Evolutionary conservation across 2,888 invertebrate species (phyloP), one percentile per base, ranked within the genome.

Genomic region (Baronia brevicornis): DNA sequence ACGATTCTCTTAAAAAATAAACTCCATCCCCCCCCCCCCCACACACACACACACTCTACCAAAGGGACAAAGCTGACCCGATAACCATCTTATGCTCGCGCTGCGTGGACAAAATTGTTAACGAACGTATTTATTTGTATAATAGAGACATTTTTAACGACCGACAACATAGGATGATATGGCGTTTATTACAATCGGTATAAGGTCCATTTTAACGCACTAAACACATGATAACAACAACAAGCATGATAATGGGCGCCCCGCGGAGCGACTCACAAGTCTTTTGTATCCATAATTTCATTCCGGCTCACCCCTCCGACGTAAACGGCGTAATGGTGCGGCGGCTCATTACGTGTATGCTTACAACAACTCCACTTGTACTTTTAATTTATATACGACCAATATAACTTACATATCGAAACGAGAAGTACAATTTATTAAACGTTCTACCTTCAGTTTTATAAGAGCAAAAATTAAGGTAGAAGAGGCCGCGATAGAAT

Each of bases 251-350:
- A 69, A 69, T 63, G 54, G 64, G 71, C 73, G 51, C 63, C 72
- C 71, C 64, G 70, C 46, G 24, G 73, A 34, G 69, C 36, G 38
- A 29, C 46, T 46, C 51, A 57, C 53, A 51, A 55, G 59, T 57
- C 66, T 58, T 65, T 71, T 70, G 68, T 70, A 51, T 51, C 48
- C 57, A 54, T 68, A 66, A 69, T 67, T 64, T 58, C 54, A 54
- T 54, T 55, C 48, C 44, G 39, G 40, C 44, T 52, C 55, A 47
- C 65, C 64, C 67, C 59, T 54, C 57, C 26, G 26, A 38, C 36
- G 40, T 41, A 36, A 41, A 44, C 36, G 37, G 39, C 42, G 48
- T 48, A 51, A 44, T 58, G 39, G 51, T 48, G 48, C 49, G 52
- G 59, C 52, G 53, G 47, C 66, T 66, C 64, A 69, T 69, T 69